phyloP scores from a whole-genome alignment of 1,140 invertebrate species.

The Brachystomella parvula region DNA sequence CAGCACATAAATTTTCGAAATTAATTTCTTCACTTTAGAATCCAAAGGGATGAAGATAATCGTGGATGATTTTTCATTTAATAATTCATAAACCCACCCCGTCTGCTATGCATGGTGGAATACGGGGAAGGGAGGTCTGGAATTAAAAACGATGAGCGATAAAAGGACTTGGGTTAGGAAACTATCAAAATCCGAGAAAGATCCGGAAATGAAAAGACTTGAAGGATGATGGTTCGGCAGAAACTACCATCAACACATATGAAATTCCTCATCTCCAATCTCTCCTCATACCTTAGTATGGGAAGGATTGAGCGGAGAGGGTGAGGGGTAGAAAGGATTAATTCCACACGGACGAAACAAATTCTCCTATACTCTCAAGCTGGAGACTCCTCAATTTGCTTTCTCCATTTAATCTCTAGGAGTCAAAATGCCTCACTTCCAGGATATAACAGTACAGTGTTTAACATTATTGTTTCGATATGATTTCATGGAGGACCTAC shows the following conservation, averaged over 20 bases:
- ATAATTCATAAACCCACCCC: too few species aligned
- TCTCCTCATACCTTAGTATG: not conserved
- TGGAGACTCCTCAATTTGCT: not conserved
- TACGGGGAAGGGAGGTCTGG: not conserved
- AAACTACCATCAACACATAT: not conserved
- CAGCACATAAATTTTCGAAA: too few species aligned
- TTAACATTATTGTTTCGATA: not conserved
- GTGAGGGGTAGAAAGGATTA: conserved; percentile 14
- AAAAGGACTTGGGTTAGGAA: not conserved
- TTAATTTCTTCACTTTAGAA: too few species aligned
- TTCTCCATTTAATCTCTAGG: not conserved
- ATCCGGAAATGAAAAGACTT: conserved; percentile 14
- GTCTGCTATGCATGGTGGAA: too few species aligned
- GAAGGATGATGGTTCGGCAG: not conserved
- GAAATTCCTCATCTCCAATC: not conserved
- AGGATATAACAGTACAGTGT: not conserved
- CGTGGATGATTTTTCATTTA: too few species aligned
- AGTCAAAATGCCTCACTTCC: not conserved
- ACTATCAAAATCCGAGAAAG: not conserved
- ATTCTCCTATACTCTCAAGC: not conserved
- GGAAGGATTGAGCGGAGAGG: conserved; percentile 12
- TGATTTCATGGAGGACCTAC: not conserved
- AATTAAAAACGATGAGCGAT: not conserved
- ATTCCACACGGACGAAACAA: conserved; percentile 23
- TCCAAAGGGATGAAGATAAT: too few species aligned